Base-by-base conservation (phyloP, 1,140 invertebrate species). In the Temnothorax longispinosus region DNA sequence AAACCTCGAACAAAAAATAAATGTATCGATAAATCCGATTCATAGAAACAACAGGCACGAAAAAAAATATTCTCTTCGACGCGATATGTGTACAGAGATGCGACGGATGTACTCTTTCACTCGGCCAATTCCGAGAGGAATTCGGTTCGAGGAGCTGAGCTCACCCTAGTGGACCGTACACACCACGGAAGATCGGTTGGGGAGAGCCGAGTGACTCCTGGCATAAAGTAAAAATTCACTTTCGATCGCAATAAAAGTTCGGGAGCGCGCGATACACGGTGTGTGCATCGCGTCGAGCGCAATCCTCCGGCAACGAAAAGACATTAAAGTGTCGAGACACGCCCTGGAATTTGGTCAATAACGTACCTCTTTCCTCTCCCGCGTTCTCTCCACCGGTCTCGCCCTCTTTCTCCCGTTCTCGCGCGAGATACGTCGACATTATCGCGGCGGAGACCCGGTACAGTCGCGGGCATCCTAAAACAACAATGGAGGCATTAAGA, bases 401-500 rank as follows among this genome's bases (percentile, higher is more conserved):
- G 86, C 81, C 69, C 75, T 62, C 56, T 62, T 44, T 60, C 50
- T 77, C 41, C 60, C 44, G 27, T 69, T 32, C 87, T 47, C 58
- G 75, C 27, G 74, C 84, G 91, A 85, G 89, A 93, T 93, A 91
- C 88, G 91, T 92, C 91, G 91, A 93, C 91, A 93, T 93, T 92
- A 94, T 94, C 92, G 92, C 90, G 88, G 67, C 90, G 92, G 91
- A 94, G 92, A 94, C 91, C 91, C 91, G 88, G 92, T 93, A 93
- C 93, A 94, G 91, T 91, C 92, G 90, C 91, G 92, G 92, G 91
- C 93, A 93, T 94, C 94, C 94, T 95, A 95, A 95, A 95, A 95
- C 94, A 95, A 95, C 94, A 95, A 95, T 95, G 94, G 94, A 94
- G 93, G 94, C 94, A 95, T 95, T 95, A 94, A 94, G 94, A 95